Percentiles rank a stretch among this genome's conserved stretches.
Evolutionary conservation across 64 coral and sea anemone species (phyloP).

Genomic region (Anthopleura sola): DNA sequence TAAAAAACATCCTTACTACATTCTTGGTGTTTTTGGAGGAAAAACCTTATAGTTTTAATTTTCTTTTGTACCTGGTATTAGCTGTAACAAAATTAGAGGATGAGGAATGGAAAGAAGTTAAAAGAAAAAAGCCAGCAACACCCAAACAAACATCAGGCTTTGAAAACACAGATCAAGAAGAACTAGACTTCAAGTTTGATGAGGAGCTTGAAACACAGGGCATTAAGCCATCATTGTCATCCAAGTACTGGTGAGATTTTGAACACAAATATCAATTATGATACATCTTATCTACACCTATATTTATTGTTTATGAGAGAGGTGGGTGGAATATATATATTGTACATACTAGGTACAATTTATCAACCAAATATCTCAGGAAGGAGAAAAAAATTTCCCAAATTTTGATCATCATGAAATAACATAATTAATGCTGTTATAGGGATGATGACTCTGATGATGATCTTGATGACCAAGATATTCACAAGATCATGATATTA

Average conservation of each 20-base stretch:
- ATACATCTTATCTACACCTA: too few species aligned
- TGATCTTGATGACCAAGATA: slow-evolving; percentile 92
- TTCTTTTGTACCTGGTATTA: neutral
- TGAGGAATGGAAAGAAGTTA: slow-evolving; percentile 80
- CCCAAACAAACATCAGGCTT: slow-evolving; percentile 55
- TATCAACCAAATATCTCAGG: too few species aligned
- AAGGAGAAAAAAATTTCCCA: too few species aligned
- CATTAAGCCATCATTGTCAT: slow-evolving; percentile 42
- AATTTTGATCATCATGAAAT: neutral
- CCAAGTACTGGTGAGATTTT: slow-evolving; percentile 61
- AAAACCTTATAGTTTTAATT: neutral
- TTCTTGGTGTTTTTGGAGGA: neutral
- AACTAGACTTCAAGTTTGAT: slow-evolving; percentile 95
- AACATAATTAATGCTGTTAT: neutral
- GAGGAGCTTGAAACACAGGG: slow-evolving; percentile 82
- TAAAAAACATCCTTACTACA: too few species aligned
- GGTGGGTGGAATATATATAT: too few species aligned
- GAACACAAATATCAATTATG: neutral
- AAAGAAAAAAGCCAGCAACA: slow-evolving; percentile 67
- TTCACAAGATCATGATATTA: slow-evolving; percentile 98
- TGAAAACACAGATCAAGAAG: slow-evolving; percentile 71
- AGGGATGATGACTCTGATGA: slow-evolving; percentile 99
- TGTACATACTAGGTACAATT: too few species aligned
- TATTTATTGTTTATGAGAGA: too few species aligned
- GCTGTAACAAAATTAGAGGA: slow-evolving; percentile 22